These are phyloP conservation scores for Drosophila navojoa DNA, from an alignment of 1,140 invertebrate genomes.

Conservation along the genomic window DNA sequence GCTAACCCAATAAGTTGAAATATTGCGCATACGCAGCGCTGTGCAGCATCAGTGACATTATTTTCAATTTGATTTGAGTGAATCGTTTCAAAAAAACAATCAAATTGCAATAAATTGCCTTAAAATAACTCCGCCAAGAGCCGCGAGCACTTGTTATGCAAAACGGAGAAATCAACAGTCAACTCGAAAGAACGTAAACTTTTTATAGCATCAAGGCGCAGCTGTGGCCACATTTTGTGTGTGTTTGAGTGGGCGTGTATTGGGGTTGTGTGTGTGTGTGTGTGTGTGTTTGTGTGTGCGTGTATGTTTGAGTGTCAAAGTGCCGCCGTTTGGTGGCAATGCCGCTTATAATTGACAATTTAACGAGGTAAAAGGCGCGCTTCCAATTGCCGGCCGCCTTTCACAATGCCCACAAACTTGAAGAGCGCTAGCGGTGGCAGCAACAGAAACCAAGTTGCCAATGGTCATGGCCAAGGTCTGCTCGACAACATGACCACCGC, in stretches of 20 bases:
- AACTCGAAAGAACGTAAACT: constrained; percentile 23
- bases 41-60: neutral
- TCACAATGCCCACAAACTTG: constrained; percentile 63
- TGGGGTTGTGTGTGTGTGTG: constrained; percentile 1
- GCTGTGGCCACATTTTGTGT: constrained; percentile 9
- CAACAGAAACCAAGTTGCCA: constrained; percentile 55
- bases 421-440: constrained; percentile 27
- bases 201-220: constrained; percentile 1
- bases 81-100: constrained; percentile 2
- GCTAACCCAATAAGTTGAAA: constrained; percentile 2
- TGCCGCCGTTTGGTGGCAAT: constrained; percentile 21
- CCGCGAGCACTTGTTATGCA: neutral
- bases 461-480: constrained; percentile 52
- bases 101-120: constrained; percentile 14
- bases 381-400: constrained; percentile 42
- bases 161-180: neutral
- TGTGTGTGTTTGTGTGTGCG: neutral
- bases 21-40: constrained; percentile 26
- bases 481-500: constrained; percentile 4
- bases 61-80: neutral
- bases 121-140: constrained; percentile 3
- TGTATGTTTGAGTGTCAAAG: constrained; percentile 19
- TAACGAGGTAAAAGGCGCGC: constrained; percentile 21
- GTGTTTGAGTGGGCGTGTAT: constrained; percentile 2
- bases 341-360: constrained; percentile 23